Evolutionary conservation across 30 jellyfish, hydroid and myxozoan genomes (phyloP).

Genomic region (Cassiopea xamachana): DNA sequence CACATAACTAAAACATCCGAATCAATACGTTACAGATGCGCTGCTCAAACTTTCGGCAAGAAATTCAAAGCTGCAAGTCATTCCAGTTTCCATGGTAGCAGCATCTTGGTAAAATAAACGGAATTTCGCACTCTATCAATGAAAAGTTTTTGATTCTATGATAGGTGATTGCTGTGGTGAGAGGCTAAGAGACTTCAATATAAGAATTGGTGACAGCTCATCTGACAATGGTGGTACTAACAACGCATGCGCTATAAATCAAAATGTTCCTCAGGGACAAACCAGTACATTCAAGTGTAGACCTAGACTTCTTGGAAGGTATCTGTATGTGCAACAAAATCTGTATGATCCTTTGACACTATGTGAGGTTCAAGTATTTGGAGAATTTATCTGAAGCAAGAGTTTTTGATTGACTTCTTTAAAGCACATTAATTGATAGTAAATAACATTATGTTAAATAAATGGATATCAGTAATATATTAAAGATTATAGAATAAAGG

Average conservation of each 20-base stretch:
- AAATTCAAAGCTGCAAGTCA: neutral
- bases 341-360: neutral
- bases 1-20: too few relatives aligned
- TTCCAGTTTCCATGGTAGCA: neutral
- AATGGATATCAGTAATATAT: too few relatives aligned
- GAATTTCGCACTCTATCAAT: too few relatives aligned
- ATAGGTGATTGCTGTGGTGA: constrained; percentile 25
- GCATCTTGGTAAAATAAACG: too few relatives aligned
- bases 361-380: constrained; percentile 21
- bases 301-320: constrained; percentile 20
- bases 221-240: constrained; percentile 15
- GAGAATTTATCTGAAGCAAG: neutral
- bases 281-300: neutral
- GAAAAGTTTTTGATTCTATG: too few relatives aligned
- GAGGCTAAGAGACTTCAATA: constrained; percentile 3
- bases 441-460: too few relatives aligned
- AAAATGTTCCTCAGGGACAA: constrained; percentile 3
- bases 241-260: constrained; percentile 3
- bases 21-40: too few relatives aligned
- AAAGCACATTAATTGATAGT: too few relatives aligned
- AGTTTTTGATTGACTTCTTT: neutral
- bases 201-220: constrained; percentile 4
- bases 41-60: neutral
- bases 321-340: constrained; percentile 17
- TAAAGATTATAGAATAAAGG: too few relatives aligned